phyloP scores from a whole-genome alignment of 92 coral and sea anemone species.

The Porites evermanni region DNA sequence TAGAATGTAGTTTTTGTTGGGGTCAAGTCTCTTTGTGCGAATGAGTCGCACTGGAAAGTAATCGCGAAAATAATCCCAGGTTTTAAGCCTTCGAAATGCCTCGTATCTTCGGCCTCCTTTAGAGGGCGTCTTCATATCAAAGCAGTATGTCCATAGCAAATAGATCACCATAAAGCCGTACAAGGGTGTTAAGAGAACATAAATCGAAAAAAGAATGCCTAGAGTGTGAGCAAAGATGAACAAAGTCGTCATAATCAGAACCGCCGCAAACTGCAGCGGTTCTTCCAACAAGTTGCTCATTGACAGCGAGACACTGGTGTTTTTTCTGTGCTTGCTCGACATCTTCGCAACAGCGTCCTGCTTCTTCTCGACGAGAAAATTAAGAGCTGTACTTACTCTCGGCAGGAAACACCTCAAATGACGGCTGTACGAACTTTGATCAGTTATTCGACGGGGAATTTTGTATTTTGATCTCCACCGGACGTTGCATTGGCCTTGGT shows the following conservation, averaged over 20 bases:
- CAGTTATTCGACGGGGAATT: neutral
- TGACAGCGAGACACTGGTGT: slow-evolving; percentile 10
- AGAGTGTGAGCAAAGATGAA: slow-evolving; percentile 83
- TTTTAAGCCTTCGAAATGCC: slow-evolving; percentile 80
- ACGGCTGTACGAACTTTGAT: slow-evolving; percentile 27
- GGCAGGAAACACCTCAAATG: no score
- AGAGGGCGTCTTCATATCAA: slow-evolving; percentile 72
- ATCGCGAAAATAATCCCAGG: slow-evolving; percentile 92
- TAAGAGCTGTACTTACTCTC: no score
- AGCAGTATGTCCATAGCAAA: slow-evolving; percentile 79
- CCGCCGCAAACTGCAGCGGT: slow-evolving; percentile 67
- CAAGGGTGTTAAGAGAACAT: slow-evolving; percentile 72
- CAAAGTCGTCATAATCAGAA: slow-evolving; percentile 56
- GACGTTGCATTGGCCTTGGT: neutral
- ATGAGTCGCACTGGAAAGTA: slow-evolving; percentile 87
- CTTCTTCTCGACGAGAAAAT: neutral
- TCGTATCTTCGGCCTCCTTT: slow-evolving; percentile 91
- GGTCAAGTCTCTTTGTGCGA: slow-evolving; percentile 77
- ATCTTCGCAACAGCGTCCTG: neutral
- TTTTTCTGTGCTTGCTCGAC: slow-evolving; percentile 12
- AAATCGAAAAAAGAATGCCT: slow-evolving; percentile 70
- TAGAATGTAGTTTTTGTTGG: slow-evolving; percentile 85
- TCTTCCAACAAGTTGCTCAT: slow-evolving; percentile 33
- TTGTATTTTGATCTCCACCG: slow-evolving; percentile 47
- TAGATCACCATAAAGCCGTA: slow-evolving; percentile 62